Evolutionary conservation across 2,113 vertebrate species (phyloP).

Genomic region (Abramis brama): DNA sequence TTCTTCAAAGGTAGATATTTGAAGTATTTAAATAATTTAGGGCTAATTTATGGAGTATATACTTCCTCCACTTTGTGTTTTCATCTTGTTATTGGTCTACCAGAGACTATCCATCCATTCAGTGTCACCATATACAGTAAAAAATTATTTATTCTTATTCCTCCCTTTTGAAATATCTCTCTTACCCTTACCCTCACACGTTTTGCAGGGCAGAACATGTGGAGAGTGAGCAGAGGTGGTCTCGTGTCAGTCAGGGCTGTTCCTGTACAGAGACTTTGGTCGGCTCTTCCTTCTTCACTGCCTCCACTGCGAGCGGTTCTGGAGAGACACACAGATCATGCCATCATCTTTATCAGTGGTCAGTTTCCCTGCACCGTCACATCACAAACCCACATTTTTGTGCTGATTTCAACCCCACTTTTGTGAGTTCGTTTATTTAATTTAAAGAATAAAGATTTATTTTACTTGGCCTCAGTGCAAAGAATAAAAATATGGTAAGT

Average conservation of each 20-base stretch:
- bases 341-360: slow-evolving; percentile 75
- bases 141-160: neutral
- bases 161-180: neutral
- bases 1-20: slow-evolving; percentile 77
- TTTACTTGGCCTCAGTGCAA: neutral
- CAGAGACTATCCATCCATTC: neutral
- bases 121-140: neutral
- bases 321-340: slow-evolving; percentile 72
- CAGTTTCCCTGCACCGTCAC: neutral
- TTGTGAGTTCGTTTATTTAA: neutral
- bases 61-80: neutral
- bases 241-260: slow-evolving; percentile 64
- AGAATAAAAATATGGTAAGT: neutral
- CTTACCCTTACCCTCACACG: neutral
- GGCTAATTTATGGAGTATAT: neutral
- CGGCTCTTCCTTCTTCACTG: slow-evolving; percentile 66
- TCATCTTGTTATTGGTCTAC: neutral
- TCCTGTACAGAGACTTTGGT: slow-evolving; percentile 69
- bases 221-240: slow-evolving; percentile 67
- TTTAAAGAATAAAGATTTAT: neutral
- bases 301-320: slow-evolving; percentile 65
- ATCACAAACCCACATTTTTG: slow-evolving; percentile 1
- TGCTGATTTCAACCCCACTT: too few species aligned
- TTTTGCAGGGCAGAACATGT: slow-evolving; percentile 68
- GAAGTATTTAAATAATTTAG: neutral